Conservation (phyloP, 2,113 vertebrate species). For the Willisornis vidua region DNA sequence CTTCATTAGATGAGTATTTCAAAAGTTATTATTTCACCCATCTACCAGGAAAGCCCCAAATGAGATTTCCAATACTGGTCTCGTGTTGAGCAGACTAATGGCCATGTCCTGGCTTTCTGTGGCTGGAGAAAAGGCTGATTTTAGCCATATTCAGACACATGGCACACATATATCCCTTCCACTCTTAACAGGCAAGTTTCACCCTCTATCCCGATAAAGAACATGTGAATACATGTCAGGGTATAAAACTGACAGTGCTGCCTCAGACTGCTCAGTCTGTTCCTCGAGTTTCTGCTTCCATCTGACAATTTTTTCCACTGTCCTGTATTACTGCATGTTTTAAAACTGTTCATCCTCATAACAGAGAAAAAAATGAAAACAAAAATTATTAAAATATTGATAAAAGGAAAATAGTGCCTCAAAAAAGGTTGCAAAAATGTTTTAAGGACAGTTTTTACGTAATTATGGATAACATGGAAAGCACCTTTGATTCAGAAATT, state of each 20-base stretch:
- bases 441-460: background rate
- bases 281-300: background rate
- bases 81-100: background rate
- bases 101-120: background rate
- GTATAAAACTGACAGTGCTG: background rate
- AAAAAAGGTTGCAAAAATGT: background rate
- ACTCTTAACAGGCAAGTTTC: background rate
- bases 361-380: background rate
- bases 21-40: background rate
- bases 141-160: background rate
- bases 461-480: background rate
- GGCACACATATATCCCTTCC: background rate
- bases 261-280: background rate
- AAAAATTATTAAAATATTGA: background rate
- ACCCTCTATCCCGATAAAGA: background rate
- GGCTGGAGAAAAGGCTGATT: background rate
- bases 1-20: background rate
- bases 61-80: background rate
- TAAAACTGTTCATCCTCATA: background rate
- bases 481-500: background rate
- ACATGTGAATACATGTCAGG: background rate
- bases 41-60: background rate
- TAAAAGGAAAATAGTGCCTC: background rate
- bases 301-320: background rate
- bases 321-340: rapidly evolving